Evolutionary conservation across 2,888 invertebrate genomes (phyloP).

Genomic region (Phrixothrix hirtus): DNA sequence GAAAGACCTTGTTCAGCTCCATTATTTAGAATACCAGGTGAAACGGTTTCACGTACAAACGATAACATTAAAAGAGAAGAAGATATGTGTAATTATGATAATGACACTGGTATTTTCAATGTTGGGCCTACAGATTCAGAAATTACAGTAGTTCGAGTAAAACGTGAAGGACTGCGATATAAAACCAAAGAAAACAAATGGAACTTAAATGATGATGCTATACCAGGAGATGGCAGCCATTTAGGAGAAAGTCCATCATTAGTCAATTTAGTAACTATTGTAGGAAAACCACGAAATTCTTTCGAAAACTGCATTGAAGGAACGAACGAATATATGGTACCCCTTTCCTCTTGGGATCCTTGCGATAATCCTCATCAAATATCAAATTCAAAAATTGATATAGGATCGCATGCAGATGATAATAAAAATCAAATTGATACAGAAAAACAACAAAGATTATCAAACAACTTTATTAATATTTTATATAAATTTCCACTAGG

Average conservation of each 20-base stretch:
- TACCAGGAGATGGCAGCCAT: conserved; percentile 63
- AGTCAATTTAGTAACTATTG: conserved; percentile 63
- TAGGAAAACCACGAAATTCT: conserved; percentile 46
- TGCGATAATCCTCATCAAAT: background rate
- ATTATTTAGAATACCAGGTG: no score
- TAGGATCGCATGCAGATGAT: no score
- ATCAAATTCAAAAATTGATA: no score
- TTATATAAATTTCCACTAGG: no score
- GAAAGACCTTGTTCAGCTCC: conserved; percentile 45
- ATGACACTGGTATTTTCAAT: conserved; percentile 32
- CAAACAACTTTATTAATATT: no score
- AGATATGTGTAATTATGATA: conserved; percentile 29
- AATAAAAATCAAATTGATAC: no score
- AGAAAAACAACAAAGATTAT: no score
- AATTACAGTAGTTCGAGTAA: conserved; percentile 62
- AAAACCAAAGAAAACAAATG: conserved; percentile 53
- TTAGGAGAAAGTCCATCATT: conserved; percentile 62
- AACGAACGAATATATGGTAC: conserved; percentile 60
- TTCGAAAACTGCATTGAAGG: conserved; percentile 31
- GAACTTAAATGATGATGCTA: conserved; percentile 56
- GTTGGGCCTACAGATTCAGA: conserved; percentile 65
- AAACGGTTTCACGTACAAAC: no score
- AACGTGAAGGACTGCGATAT: conserved; percentile 49
- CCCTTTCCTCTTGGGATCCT: conserved; percentile 63
- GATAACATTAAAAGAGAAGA: no score